Base-by-base conservation (phyloP, 2,888 invertebrate species). In the Clunio marinus region DNA sequence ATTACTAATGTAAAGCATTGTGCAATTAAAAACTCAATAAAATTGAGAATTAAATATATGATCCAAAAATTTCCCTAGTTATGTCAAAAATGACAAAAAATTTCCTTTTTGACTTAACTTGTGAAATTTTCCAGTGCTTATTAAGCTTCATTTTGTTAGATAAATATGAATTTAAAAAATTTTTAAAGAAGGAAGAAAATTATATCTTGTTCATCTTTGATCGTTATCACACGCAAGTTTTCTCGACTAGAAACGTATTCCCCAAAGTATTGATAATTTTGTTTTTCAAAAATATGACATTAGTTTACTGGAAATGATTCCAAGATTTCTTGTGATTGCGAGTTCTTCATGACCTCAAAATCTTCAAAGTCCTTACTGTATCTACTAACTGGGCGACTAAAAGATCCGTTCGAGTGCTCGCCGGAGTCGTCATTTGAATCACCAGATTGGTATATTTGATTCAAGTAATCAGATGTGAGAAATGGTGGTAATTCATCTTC, bases 401-500 rank as follows among this genome's bases (percentile, higher is more conserved):
- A 51, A 8, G 68, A 68, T n/a, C 76, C 76, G 65, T 74, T 76
- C 67, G 77, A 76, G 60, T 76, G 74, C 46, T 69, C 27, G 68
- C 69, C 10, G 70, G 70, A 68, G 72, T 73, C 15, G 22, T 24
- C 17, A 66, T 70, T 69, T 22, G 45, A 67, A 37, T 68, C 27
- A 25, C 80, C 80, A 70, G 81, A 80, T 68, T 80, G 80, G 72
- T 82, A 82, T 46, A 83, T 82, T 69, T 82, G 82, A 72, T 82
- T 81, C 65, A 88, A 81, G 74, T 87, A 87, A 75, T 89, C 89
- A 13, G 88, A 88, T 73, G 87, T 87, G 72, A 89, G 82, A 79
- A 88, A 89, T 1, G 88, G 87, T 70, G 89, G 88, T 72, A 89
- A 78, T 74, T 86, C 87, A 72, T 87, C 88, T 41, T 78, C 77